phyloP scores from a whole-genome alignment of 2,888 invertebrate genomes.

The Emmelina monodactyla region DNA sequence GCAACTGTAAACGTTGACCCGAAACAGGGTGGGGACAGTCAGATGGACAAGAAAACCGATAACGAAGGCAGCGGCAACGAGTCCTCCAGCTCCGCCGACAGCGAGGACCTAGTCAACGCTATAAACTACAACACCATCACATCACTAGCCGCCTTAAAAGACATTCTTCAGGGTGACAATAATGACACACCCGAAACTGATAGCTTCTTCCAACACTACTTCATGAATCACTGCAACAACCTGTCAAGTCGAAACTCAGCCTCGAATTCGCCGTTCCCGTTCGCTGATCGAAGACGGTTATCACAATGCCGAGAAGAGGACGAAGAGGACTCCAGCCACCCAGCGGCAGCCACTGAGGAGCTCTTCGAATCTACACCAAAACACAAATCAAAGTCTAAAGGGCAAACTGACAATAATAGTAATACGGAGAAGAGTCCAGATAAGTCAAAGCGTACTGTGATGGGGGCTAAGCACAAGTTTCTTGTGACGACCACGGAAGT shows the following conservation, averaged over 20 bases:
- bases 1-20: slow-evolving; percentile 22
- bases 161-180: slow-evolving; percentile 69
- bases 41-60: slow-evolving; percentile 25
- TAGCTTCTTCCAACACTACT: slow-evolving; percentile 75
- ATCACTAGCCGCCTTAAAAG: slow-evolving; percentile 72
- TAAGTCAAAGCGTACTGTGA: slow-evolving; percentile 38
- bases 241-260: slow-evolving; percentile 68
- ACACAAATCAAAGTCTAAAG: slow-evolving; percentile 20
- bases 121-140: slow-evolving; percentile 76
- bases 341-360: slow-evolving; percentile 20
- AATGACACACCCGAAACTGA: slow-evolving; percentile 66
- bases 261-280: slow-evolving; percentile 51
- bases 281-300: slow-evolving; percentile 70
- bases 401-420: slow-evolving; percentile 10
- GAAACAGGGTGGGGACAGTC: slow-evolving; percentile 25
- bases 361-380: slow-evolving; percentile 17
- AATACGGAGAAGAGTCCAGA: slow-evolving; percentile 32
- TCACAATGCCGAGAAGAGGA: slow-evolving; percentile 88
- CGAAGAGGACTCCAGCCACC: slow-evolving; percentile 69
- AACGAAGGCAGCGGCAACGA: slow-evolving; percentile 24
- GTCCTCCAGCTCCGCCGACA: slow-evolving; percentile 65
- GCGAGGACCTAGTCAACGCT: slow-evolving; percentile 70
- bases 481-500: slow-evolving; percentile 42
- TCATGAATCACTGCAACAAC: slow-evolving; percentile 76
- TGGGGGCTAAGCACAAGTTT: slow-evolving; percentile 52